A percentile compares a stretch with the other conserved stretches of the same genome.
phyloP scores from a whole-genome alignment of 1,140 invertebrate species.

The Cataglyphis hispanica region DNA sequence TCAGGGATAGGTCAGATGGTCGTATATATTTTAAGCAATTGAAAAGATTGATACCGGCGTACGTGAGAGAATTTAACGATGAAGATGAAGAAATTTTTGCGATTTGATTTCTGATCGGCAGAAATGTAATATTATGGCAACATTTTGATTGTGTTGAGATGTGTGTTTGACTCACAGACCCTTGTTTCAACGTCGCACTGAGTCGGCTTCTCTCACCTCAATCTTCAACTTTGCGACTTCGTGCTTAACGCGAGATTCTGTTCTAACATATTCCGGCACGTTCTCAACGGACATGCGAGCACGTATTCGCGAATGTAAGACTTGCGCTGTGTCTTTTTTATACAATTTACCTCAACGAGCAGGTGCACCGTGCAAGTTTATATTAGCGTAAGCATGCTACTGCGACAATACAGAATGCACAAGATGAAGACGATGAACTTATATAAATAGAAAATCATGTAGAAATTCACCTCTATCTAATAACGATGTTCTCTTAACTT shows the following conservation, averaged over 20 bases:
- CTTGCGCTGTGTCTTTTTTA: conserved; percentile 33
- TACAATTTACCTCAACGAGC: conserved; percentile 36
- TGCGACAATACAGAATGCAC: not conserved
- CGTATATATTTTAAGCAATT: conserved; percentile 24
- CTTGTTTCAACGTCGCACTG: conserved; percentile 24
- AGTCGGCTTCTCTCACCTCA: conserved; percentile 29
- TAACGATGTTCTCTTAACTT: conserved; percentile 22
- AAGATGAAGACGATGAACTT: conserved; percentile 20
- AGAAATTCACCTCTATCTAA: conserved; percentile 8
- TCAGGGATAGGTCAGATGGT: not conserved
- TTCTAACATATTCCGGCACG: conserved; percentile 31
- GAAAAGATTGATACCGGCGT: not conserved
- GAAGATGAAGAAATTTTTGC: not conserved
- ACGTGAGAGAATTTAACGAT: conserved; percentile 3
- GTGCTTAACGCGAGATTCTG: conserved; percentile 59
- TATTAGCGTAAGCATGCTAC: not conserved
- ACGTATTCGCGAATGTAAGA: conserved; percentile 29
- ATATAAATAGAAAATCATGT: not conserved
- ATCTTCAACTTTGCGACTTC: conserved; percentile 56
- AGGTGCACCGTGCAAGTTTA: conserved; percentile 21
- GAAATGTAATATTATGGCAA: conserved; percentile 34
- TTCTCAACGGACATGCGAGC: conserved; percentile 41
- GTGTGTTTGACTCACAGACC: not conserved
- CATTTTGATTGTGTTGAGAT: conserved; percentile 21
- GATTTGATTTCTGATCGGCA: not conserved